These are phyloP conservation scores for Erpetoichthys calabaricus DNA, from an alignment of 2,797 vertebrate genomes.

Conservation along the genomic window DNA sequence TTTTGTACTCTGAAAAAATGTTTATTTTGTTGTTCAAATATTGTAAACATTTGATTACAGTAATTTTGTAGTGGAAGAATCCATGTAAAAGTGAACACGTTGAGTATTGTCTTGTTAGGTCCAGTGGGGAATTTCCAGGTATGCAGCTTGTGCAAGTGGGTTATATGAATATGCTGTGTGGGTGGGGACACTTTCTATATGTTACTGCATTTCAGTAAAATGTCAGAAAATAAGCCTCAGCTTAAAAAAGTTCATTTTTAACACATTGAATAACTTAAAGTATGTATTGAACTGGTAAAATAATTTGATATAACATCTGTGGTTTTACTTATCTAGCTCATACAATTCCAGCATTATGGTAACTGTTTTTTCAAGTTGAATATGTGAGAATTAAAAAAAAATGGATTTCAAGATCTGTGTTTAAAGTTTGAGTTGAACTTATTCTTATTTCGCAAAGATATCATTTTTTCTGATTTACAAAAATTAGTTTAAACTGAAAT, in stretches of 20 bases:
- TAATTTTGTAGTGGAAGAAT: slow-evolving; percentile 12
- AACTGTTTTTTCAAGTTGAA: too few relatives aligned
- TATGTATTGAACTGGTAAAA: too few relatives aligned
- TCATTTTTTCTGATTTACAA: too few relatives aligned
- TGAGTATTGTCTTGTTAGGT: slow-evolving; percentile 31
- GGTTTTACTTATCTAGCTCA: too few relatives aligned
- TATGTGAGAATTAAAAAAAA: too few relatives aligned
- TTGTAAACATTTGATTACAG: slow-evolving; percentile 5
- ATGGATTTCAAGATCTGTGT: too few relatives aligned
- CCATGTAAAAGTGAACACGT: slow-evolving; percentile 9
- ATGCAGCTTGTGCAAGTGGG: slow-evolving; percentile 22
- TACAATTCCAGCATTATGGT: too few relatives aligned
- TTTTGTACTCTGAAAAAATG: neutral
- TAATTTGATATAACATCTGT: too few relatives aligned
- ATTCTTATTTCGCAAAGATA: too few relatives aligned
- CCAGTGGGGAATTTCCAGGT: slow-evolving; percentile 51
- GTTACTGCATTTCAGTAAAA: slow-evolving; percentile 19
- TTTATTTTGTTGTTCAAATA: neutral
- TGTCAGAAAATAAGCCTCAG: slow-evolving; percentile 19
- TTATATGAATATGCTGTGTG: slow-evolving; percentile 35
- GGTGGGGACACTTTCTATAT: slow-evolving; percentile 45
- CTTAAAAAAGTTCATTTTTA: neutral
- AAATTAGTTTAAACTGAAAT: too few relatives aligned
- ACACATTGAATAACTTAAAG: too few relatives aligned
- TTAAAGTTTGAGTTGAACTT: too few relatives aligned